phyloP scores from a whole-genome alignment of 2,113 vertebrate genomes.

The Strix aluco region DNA sequence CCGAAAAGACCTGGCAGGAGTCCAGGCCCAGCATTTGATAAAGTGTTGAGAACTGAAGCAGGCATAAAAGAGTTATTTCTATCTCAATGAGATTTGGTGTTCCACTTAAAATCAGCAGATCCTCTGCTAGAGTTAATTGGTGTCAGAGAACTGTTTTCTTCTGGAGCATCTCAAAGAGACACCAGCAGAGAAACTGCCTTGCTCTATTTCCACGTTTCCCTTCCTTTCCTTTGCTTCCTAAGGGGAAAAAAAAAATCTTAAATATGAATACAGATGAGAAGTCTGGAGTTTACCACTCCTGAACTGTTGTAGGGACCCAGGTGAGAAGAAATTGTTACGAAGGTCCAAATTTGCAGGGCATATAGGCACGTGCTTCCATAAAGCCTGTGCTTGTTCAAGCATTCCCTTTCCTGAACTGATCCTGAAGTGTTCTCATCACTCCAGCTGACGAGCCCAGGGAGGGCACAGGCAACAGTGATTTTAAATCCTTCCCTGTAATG shows the following conservation, averaged over 20 bases:
- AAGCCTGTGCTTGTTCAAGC: background rate
- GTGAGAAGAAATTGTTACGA: background rate
- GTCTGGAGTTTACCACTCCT: background rate
- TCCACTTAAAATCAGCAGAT: slow-evolving; percentile 24
- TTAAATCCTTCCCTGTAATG: background rate
- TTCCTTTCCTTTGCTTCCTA: background rate
- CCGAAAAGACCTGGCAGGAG: slow-evolving; percentile 23
- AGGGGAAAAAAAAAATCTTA: background rate
- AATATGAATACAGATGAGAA: background rate
- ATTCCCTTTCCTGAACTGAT: background rate
- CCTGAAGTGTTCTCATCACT: background rate
- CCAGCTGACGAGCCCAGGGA: background rate
- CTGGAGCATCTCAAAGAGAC: background rate
- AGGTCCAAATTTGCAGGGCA: background rate
- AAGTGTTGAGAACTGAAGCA: background rate
- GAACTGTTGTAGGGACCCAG: background rate
- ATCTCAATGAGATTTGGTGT: background rate
- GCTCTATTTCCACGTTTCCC: background rate
- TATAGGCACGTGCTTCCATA: background rate
- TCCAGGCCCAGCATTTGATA: background rate
- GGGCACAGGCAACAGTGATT: background rate
- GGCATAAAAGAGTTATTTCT: slow-evolving; percentile 27
- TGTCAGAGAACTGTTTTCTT: slow-evolving; percentile 6
- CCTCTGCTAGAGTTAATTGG: slow-evolving; percentile 2
- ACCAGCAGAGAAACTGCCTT: background rate